Percentiles rank a stretch among this genome's conserved stretches.
phyloP scores from a whole-genome alignment of 1,140 invertebrate genomes.

The Penaeus japonicus region DNA sequence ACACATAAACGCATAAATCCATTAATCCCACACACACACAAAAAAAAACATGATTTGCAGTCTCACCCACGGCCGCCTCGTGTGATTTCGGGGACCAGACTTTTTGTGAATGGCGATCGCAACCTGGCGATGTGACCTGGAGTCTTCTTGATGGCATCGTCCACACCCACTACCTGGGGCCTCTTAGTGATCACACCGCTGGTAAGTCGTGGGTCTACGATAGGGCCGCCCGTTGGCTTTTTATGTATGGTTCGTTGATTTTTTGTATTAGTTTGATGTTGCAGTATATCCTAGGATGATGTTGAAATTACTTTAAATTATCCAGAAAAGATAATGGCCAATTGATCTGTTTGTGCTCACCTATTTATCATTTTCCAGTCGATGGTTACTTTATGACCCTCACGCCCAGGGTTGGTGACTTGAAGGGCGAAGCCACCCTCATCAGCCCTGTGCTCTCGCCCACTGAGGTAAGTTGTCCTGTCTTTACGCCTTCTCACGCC shows the following conservation, averaged over 20 bases:
- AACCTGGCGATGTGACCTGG: not conserved
- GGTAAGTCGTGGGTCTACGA: not conserved
- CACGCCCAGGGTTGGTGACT: not conserved
- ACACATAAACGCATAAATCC: too few species aligned
- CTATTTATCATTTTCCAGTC: constrained; percentile 4
- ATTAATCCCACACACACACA: too few species aligned
- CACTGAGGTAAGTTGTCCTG: not conserved
- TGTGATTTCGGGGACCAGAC: constrained; percentile 20
- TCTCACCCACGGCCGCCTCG: not conserved
- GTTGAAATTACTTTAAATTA: too few species aligned
- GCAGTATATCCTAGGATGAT: too few species aligned
- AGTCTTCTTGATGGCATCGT: not conserved
- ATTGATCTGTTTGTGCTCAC: not conserved
- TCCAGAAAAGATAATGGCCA: too few species aligned
- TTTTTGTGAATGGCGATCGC: constrained; percentile 1
- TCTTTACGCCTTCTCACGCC: not conserved
- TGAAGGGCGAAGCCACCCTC: constrained; percentile 7
- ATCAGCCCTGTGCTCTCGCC: not conserved
- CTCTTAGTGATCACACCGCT: constrained; percentile 18
- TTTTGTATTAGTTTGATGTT: too few species aligned
- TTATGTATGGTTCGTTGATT: too few species aligned
- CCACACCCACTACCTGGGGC: constrained; percentile 18
- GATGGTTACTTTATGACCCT: constrained; percentile 31
- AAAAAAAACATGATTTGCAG: not conserved
- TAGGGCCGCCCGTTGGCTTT: too few species aligned